These are phyloP conservation scores for Psilopogon haemacephalus DNA, from an alignment of 2,113 vertebrate species.

Conservation along the genomic window DNA sequence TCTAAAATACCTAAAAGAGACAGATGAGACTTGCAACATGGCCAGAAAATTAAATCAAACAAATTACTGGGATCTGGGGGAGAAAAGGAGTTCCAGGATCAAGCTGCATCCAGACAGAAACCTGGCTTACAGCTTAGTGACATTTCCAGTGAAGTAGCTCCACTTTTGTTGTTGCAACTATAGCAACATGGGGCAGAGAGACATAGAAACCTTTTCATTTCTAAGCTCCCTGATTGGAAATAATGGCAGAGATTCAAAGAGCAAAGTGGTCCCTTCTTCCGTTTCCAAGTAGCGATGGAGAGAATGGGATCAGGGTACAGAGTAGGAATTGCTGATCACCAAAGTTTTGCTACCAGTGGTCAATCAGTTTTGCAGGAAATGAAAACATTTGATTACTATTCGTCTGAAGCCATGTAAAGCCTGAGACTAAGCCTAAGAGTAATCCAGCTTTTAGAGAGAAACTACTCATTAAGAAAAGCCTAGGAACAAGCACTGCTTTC, in stretches of 20 bases:
- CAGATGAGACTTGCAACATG: background rate
- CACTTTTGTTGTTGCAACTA: background rate
- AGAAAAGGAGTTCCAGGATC: background rate
- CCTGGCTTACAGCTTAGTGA: background rate
- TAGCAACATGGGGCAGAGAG: background rate
- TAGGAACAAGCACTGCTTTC: background rate
- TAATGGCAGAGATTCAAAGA: background rate
- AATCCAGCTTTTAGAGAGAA: background rate
- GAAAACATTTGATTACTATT: background rate
- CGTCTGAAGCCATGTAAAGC: background rate
- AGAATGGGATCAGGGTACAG: background rate
- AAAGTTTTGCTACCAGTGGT: background rate
- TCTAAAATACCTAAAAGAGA: background rate
- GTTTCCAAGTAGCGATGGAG: background rate
- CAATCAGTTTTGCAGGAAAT: background rate
- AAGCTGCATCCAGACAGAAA: background rate
- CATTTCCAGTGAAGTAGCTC: background rate
- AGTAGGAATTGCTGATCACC: background rate
- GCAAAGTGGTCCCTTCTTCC: background rate
- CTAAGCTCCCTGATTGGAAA: background rate
- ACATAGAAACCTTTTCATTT: background rate
- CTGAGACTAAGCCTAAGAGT: background rate
- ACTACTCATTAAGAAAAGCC: background rate
- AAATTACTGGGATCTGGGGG: background rate
- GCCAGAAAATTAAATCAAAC: background rate